These are phyloP conservation scores for Sebastes fasciatus DNA, from an alignment of 2,113 vertebrate genomes.

Conservation along the genomic window DNA sequence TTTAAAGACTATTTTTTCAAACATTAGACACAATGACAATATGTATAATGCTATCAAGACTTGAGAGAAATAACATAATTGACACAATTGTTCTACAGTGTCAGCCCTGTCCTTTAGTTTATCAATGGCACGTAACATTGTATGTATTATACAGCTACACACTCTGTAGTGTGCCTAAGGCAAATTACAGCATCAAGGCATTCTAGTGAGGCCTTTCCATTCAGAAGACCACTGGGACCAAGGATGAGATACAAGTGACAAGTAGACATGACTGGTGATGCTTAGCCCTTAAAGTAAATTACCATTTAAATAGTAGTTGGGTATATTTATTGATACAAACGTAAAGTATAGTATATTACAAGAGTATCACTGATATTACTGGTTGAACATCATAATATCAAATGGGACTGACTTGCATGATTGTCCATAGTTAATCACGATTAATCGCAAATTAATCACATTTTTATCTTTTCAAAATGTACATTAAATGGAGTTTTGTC, in stretches of 20 bases:
- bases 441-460: too few species aligned
- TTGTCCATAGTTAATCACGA: too few species aligned
- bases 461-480: too few species aligned
- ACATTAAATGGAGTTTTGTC: too few species aligned
- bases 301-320: not conserved
- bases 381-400: not conserved
- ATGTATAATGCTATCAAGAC: not conserved
- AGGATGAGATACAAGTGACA: conserved; percentile 7
- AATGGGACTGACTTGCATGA: not conserved
- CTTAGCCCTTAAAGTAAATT: conserved; percentile 1
- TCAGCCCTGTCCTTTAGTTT: not conserved
- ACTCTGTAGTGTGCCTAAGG: not conserved
- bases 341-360: not conserved
- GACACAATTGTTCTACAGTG: not conserved
- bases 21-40: not conserved
- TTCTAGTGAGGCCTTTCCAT: not conserved
- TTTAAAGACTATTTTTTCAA: not conserved
- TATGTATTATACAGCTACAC: not conserved
- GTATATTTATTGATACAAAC: not conserved
- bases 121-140: not conserved
- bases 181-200: not conserved
- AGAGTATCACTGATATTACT: not conserved
- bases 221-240: conserved; percentile 5
- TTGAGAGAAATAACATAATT: not conserved
- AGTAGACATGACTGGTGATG: not conserved